Conservation (phyloP, 2,797 vertebrate species). For the Pseudochirops cupreus region DNA sequence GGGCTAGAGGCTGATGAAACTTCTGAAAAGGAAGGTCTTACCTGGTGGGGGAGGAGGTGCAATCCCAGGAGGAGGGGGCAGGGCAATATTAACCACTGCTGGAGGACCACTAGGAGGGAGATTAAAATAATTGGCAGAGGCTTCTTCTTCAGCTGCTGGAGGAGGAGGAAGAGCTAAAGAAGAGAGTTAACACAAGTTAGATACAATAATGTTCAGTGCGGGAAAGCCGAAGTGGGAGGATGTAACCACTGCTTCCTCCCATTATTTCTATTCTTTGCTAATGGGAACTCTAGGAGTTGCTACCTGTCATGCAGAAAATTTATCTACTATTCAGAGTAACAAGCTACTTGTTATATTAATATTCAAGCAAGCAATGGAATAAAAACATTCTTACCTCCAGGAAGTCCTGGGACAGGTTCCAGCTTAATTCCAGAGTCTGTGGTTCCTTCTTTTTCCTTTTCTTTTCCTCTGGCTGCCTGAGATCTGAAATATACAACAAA, state of each 20-base stretch:
- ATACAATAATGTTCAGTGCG: conserved; percentile 21
- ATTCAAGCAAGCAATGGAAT: background rate
- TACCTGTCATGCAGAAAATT: no score
- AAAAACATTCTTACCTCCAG: conserved; percentile 90
- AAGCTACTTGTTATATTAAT: background rate
- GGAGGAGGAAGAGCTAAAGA: conserved; percentile 94
- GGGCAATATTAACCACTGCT: conserved; percentile 94
- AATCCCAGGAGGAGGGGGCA: conserved; percentile 96
- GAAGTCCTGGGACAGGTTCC: conserved; percentile 97
- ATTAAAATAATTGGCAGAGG: conserved; percentile 98
- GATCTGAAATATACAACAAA: conserved; percentile 87
- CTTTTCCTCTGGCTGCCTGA: conserved; percentile 97
- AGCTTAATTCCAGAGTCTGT: conserved; percentile 95
- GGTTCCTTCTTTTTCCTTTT: conserved; percentile 94
- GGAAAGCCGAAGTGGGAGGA: background rate
- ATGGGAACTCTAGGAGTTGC: background rate
- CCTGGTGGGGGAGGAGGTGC: conserved; percentile 96
- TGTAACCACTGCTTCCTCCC: background rate
- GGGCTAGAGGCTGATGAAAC: background rate
- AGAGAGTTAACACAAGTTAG: conserved; percentile 4
- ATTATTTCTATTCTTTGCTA: background rate
- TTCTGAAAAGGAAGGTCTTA: conserved; percentile 72
- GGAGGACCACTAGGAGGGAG: conserved; percentile 93
- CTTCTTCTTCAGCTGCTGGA: conserved; percentile 93
- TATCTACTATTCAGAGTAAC: background rate